Evolutionary conservation across 2,113 vertebrate species (phyloP), one percentile per base, ranked within the genome.

Genomic region (Gnathochromis pfefferi): DNA sequence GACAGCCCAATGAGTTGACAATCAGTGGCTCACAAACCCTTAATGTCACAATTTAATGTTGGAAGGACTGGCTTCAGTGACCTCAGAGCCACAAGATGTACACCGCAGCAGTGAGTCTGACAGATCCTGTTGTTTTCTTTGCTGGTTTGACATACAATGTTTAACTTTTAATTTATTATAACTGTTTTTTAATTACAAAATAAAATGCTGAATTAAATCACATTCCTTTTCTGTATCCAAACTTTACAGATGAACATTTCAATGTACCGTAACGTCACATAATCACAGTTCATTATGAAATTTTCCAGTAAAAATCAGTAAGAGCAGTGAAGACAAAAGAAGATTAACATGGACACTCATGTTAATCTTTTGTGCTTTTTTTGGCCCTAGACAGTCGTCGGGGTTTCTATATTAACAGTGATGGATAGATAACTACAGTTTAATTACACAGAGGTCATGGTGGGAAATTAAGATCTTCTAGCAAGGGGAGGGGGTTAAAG

Each of bases 151-250:
- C 92, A 89, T 86, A 91, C 45, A 51, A 82, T 92, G 89, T 94
- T 94, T 95, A 90, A 93, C 91, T 87, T 94, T 95, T 96, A 95
- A 96, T 95, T 96, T 96, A 96, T 96, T 95, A 89, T 95, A 88
- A 90, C 65, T 85, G 88, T 94, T 95, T 94, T 94, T 91, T 88
- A 93, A 95, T 91, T 91, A 93, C 91, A 94, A 75, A 81, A 51
- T 86, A 4, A 94, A 89, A 92, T 87, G 82, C 68, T 79, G 4
- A 86, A 81, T 60, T 83, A 84, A 86, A 84, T 94, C 68, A 35
- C 81, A 17, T 51, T 58, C 28, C 14, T 87, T 85, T 93, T 85
- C 78, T 53, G 23, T 23, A 57, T 60, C 3, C 28, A 53, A 53
- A 38, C 19, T 21, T 68, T 6, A 7, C 13, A 33, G 6, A 4